Base-by-base conservation (phyloP, 2,888 invertebrate species). In the Agrochola macilenta region DNA sequence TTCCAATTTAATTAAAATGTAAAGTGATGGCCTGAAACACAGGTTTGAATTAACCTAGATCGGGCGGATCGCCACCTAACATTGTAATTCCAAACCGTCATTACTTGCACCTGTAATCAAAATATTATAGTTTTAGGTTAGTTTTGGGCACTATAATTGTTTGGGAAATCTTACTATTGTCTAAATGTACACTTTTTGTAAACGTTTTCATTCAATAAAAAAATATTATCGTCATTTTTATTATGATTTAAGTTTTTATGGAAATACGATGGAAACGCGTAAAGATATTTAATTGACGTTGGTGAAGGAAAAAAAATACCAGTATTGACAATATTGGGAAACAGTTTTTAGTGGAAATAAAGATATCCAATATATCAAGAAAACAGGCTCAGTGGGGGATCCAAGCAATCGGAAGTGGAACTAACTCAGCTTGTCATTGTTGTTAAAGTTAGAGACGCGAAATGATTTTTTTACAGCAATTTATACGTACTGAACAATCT, bases 401-500 rank as follows among this genome's bases (percentile, higher is more conserved):
- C 70, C 39, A 66, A 63, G 69, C 26, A 68, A 65, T 74, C 46
- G 66, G 26, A 76, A 78, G 63, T 77, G 70, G 39, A 81, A 81
- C 78, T 70, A 84, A 86, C 26, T 26, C 20, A 61, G 68, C 75
- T 54, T 79, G 63, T 23, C 63, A 86, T 86, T 61, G 23, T 35
- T 35, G 57, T 64, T 64, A 26, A 60, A 70, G 46, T 17, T 54
- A 39, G 14, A 74, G 49, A 74, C n/a, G 43, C 39, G 5, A 61
- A 54, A 46, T 14, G 0, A 5, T 43, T 69, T 76, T 78, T 76
- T 74, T 73, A 14, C 30, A 46, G 12, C 49, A 69, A 39, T 76
- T 49, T 26, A 63, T 58, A 72, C 61, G 49, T 5, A 43, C 60
- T 65, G 65, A 49, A 52, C 39, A 35, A 66, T 35, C 26, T 81